Evolutionary conservation across 35 echinoderm and acorn worm species (phyloP).

Genomic region (Lytechinus variegatus): DNA sequence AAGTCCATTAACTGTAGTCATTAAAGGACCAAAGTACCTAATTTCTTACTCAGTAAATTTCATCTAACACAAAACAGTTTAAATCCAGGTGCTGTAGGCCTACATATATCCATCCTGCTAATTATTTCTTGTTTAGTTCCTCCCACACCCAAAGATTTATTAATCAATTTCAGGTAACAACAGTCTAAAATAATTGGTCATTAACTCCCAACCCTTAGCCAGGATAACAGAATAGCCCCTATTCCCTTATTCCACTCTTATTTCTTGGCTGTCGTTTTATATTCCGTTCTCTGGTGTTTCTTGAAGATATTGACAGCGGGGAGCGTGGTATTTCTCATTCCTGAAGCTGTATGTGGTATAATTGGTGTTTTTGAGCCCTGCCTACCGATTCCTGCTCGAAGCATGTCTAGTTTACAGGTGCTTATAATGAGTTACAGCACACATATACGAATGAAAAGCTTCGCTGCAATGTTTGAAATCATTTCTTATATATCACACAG

Average conservation of each 20-base stretch:
- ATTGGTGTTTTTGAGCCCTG: conserved; percentile 9
- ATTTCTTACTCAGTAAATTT: background rate
- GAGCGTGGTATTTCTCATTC: background rate
- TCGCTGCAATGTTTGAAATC: no score
- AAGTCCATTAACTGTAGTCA: background rate
- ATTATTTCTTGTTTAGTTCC: background rate
- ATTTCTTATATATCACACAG: no score
- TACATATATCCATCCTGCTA: background rate
- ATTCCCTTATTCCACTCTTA: background rate
- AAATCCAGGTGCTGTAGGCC: background rate
- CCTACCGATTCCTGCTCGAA: background rate
- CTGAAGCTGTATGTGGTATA: background rate
- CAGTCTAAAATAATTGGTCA: background rate
- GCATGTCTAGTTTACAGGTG: background rate
- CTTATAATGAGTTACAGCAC: background rate
- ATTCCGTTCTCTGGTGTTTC: background rate
- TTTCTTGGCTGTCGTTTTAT: background rate
- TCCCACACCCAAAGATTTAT: background rate
- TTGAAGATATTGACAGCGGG: background rate
- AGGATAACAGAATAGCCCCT: background rate
- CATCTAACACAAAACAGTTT: background rate
- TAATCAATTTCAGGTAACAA: background rate
- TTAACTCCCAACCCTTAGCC: background rate
- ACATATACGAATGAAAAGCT: background rate
- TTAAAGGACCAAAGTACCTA: background rate